Conservation (phyloP, 2,888 invertebrate species). For the Odontocerum albicorne region DNA sequence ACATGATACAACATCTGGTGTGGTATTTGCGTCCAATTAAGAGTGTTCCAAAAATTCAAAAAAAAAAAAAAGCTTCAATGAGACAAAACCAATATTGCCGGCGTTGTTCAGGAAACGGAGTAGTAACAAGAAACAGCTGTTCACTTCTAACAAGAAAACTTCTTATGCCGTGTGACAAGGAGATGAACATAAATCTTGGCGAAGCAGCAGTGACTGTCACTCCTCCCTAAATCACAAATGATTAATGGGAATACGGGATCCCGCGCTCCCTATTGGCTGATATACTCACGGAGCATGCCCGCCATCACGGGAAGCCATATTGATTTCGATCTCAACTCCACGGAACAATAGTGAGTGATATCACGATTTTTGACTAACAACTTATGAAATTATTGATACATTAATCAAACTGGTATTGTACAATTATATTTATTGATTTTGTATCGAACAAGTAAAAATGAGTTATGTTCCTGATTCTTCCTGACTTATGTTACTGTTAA, state of each 20-base stretch:
- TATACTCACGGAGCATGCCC: constrained; percentile 8
- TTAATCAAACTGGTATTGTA: constrained; percentile 25
- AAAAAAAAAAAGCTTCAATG: constrained; percentile 5
- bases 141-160: constrained; percentile 2
- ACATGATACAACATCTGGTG: constrained; percentile 10
- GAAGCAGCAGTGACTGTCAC: constrained; percentile 32
- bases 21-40: constrained; percentile 16
- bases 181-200: constrained; percentile 30
- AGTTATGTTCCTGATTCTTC: no score
- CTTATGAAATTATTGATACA: constrained; percentile 30
- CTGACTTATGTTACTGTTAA: no score
- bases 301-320: constrained; percentile 26
- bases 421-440: no score
- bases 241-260: constrained; percentile 31
- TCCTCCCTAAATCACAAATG: constrained; percentile 35
- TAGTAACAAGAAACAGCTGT: constrained; percentile 34
- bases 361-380: constrained; percentile 10
- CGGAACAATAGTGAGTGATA: constrained; percentile 10
- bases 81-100: constrained; percentile 1
- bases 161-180: constrained; percentile 12
- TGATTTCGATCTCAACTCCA: constrained; percentile 21
- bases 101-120: background rate
- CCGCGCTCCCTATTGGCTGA: constrained; percentile 16
- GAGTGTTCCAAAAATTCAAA: constrained; percentile 12
- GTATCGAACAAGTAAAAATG: no score